A percentile compares a stretch with the other conserved stretches of the same genome.
phyloP scores from a whole-genome alignment of 1,140 invertebrate species.

The Calliphora vicina region DNA sequence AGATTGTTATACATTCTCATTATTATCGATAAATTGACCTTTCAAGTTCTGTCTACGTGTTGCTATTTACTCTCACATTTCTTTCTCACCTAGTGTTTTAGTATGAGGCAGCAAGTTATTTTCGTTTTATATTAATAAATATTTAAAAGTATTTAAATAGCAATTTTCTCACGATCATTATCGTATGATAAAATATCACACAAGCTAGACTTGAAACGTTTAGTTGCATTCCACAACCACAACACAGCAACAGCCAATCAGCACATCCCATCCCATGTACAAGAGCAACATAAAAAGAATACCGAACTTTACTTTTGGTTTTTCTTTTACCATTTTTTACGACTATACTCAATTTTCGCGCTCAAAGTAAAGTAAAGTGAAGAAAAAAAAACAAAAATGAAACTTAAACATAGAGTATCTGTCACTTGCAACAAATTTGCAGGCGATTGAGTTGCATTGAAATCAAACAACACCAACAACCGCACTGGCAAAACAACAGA shows the following conservation, averaged over 20 bases:
- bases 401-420: conserved; percentile 37
- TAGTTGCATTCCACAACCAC: neutral
- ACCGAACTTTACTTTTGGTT: neutral
- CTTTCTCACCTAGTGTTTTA: neutral
- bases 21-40: neutral
- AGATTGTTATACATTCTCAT: neutral
- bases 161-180: conserved; percentile 33
- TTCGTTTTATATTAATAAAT: conserved; percentile 23
- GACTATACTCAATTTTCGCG: neutral
- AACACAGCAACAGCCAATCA: conserved; percentile 9
- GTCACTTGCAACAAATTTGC: conserved; percentile 42
- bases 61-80: conserved; percentile 5
- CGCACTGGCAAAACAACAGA: too few relatives aligned
- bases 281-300: conserved; percentile 22
- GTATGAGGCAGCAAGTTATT: neutral
- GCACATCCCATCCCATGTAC: neutral
- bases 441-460: conserved; percentile 31
- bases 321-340: neutral
- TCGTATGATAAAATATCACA: conserved; percentile 33
- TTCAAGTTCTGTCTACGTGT: neutral
- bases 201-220: conserved; percentile 18
- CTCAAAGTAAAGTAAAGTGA: neutral
- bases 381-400: neutral
- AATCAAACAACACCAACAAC: conserved; percentile 7
- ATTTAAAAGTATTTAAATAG: conserved; percentile 27